Conservation (phyloP, 2,113 vertebrate species). For the Gasterosteus nipponicus region DNA sequence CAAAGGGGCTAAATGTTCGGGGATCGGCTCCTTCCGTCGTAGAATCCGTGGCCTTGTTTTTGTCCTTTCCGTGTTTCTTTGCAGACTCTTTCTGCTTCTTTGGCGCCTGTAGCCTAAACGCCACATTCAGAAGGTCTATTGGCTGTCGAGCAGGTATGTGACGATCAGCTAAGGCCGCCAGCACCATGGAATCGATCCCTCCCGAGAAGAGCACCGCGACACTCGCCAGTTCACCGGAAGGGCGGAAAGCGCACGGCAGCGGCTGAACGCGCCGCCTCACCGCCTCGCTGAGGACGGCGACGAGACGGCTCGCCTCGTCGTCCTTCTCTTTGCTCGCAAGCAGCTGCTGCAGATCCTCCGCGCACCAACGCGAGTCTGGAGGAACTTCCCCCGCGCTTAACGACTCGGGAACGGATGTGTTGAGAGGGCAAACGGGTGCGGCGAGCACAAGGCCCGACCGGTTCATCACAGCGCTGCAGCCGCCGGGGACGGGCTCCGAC, state of each 20-base stretch:
- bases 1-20: constrained; percentile 61
- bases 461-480: constrained; percentile 70
- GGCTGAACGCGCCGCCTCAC: constrained; percentile 85
- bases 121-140: constrained; percentile 95
- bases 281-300: constrained; percentile 84
- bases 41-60: constrained; percentile 43
- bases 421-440: constrained; percentile 84
- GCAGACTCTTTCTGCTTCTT: constrained; percentile 41
- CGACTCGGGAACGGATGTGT: constrained; percentile 69
- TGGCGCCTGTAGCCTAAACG: constrained; percentile 83
- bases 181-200: constrained; percentile 92
- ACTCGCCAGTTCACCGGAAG: constrained; percentile 57
- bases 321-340: constrained; percentile 70
- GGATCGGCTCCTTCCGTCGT: not conserved
- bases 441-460: constrained; percentile 72
- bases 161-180: constrained; percentile 88
- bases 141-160: constrained; percentile 86
- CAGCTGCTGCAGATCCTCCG: constrained; percentile 77
- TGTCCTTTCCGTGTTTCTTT: constrained; percentile 56
- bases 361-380: constrained; percentile 20
- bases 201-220: constrained; percentile 94
- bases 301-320: constrained; percentile 76
- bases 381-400: not conserved
- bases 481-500: constrained; percentile 71
- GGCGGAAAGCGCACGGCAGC: constrained; percentile 59